Evolutionary conservation across 2,888 invertebrate species (phyloP).

Genomic region (Ypsolopha sequella): DNA sequence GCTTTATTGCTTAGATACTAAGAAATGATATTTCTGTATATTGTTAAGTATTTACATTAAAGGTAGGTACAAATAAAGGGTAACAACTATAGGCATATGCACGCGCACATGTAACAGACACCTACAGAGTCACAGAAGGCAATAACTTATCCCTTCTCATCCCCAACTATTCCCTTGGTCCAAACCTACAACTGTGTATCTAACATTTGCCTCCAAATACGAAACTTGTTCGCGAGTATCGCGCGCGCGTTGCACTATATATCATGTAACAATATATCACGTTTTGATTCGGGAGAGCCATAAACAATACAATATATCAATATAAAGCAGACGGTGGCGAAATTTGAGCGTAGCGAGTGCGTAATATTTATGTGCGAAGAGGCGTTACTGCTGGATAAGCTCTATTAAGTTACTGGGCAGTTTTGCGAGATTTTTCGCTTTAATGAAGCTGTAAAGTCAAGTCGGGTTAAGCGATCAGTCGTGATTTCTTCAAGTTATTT

Average conservation of each 20-base stretch:
- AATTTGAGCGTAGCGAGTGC: constrained; percentile 66
- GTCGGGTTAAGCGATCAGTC: background rate
- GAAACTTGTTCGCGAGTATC: constrained; percentile 64
- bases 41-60: too few relatives aligned
- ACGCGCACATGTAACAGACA: constrained; percentile 60
- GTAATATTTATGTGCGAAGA: constrained; percentile 54
- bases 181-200: constrained; percentile 53
- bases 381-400: constrained; percentile 20
- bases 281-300: constrained; percentile 69
- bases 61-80: too few relatives aligned
- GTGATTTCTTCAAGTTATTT: background rate
- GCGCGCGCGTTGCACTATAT: constrained; percentile 56
- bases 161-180: constrained; percentile 64
- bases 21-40: too few relatives aligned
- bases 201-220: constrained; percentile 40
- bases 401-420: constrained; percentile 22
- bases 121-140: constrained; percentile 66
- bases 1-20: too few relatives aligned
- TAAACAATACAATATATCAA: constrained; percentile 72
- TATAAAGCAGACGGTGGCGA: constrained; percentile 70
- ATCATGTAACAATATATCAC: constrained; percentile 66
- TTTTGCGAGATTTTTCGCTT: background rate
- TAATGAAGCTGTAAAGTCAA: background rate
- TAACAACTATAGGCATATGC: background rate
- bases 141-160: constrained; percentile 63